Percentiles rank a stretch among this genome's conserved stretches.
Conservation (phyloP, 1,140 invertebrate species). For the Drosophila littoralis region DNA sequence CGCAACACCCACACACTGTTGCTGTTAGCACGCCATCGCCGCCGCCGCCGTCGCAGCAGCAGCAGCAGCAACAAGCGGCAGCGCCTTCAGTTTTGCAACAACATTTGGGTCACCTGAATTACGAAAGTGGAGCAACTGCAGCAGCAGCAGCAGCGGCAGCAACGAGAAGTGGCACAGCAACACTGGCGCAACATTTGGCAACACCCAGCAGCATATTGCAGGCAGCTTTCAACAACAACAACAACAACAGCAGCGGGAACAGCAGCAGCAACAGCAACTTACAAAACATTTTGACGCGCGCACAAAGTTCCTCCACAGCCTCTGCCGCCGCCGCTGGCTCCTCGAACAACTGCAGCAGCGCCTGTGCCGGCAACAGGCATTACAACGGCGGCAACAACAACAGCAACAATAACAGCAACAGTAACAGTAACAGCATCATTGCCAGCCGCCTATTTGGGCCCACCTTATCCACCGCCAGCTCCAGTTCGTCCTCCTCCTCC, state of each 20-base stretch:
- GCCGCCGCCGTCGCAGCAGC: slow-evolving; percentile 39
- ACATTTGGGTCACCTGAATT: slow-evolving; percentile 84
- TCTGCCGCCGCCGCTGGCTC: slow-evolving; percentile 35
- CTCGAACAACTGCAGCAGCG: slow-evolving; percentile 74
- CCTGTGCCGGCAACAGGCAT: slow-evolving; percentile 74
- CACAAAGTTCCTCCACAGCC: slow-evolving; percentile 65
- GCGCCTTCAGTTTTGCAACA: slow-evolving; percentile 83
- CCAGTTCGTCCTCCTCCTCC: slow-evolving; percentile 38
- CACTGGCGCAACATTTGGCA: slow-evolving; percentile 81
- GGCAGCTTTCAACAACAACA: slow-evolving; percentile 56
- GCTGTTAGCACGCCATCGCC: slow-evolving; percentile 28
- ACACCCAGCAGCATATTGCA: slow-evolving; percentile 80
- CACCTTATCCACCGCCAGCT: slow-evolving; percentile 55
- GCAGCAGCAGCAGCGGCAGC: slow-evolving; percentile 56
- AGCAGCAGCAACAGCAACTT: slow-evolving; percentile 72
- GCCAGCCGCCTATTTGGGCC: slow-evolving; percentile 71
- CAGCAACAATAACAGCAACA: slow-evolving; percentile 42
- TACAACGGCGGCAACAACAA: slow-evolving; percentile 67
- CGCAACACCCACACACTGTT: slow-evolving; percentile 10
- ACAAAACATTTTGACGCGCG: slow-evolving; percentile 78
- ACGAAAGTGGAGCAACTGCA: slow-evolving; percentile 82
- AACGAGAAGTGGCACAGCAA: slow-evolving; percentile 71
- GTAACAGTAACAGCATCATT: slow-evolving; percentile 71
- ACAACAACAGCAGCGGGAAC: slow-evolving; percentile 53
- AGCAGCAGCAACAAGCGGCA: slow-evolving; percentile 55